Conservation (phyloP, 2,113 vertebrate genomes). For the Paradoxurus hermaphroditus region DNA sequence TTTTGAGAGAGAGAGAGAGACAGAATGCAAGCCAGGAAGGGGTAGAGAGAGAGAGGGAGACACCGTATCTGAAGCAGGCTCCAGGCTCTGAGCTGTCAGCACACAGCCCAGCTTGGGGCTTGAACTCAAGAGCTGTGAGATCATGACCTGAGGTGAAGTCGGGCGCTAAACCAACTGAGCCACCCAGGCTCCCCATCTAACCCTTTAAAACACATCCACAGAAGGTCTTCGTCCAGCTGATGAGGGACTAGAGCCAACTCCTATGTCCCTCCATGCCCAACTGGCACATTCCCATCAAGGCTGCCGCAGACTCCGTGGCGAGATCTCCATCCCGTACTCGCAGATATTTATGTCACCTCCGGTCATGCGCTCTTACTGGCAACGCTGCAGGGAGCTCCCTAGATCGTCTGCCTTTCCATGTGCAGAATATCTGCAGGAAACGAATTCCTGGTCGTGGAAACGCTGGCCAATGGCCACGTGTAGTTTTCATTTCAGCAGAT, state of each 20-base stretch:
- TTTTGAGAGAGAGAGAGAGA: too few species aligned
- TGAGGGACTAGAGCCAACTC: neutral
- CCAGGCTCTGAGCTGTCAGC: too few species aligned
- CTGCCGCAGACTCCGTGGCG: fast-evolving
- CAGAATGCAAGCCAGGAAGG: too few species aligned
- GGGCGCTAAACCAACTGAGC: too few species aligned
- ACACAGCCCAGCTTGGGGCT: too few species aligned
- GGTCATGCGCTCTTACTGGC: neutral
- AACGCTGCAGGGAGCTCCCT: neutral
- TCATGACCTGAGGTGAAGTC: too few species aligned
- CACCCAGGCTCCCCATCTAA: neutral
- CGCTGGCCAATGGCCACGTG: neutral
- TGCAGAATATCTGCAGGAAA: neutral
- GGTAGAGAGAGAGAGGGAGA: too few species aligned
- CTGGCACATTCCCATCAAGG: neutral
- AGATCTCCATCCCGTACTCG: fast-evolving
- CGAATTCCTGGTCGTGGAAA: neutral
- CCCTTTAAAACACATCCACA: neutral
- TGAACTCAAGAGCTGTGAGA: fast-evolving
- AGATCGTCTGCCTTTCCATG: neutral
- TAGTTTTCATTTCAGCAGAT: neutral
- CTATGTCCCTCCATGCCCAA: neutral
- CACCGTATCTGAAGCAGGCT: too few species aligned
- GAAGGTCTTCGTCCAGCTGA: neutral
- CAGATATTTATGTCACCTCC: neutral